Evolutionary conservation across 1,140 invertebrate genomes (phyloP).

Genomic region (Charaxes varanes): DNA sequence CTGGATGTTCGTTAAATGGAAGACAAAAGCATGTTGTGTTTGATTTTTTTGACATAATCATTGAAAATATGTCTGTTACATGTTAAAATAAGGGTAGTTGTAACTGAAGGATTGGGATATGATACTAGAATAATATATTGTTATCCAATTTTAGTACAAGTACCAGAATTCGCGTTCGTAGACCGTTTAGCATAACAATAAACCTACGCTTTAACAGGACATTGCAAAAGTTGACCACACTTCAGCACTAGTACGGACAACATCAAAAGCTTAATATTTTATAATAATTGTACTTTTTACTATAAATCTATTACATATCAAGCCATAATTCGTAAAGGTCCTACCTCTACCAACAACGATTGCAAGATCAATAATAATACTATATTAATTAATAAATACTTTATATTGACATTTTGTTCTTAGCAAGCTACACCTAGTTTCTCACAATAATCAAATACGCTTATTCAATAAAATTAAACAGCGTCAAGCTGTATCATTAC

Average conservation of each 20-base stretch:
- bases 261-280: slow-evolving; percentile 30
- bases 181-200: neutral
- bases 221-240: slow-evolving; percentile 5
- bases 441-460: slow-evolving; percentile 45
- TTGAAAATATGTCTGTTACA: too few relatives aligned
- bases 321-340: slow-evolving; percentile 17
- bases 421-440: slow-evolving; percentile 18
- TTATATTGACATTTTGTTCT: slow-evolving; percentile 43
- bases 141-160: too few relatives aligned
- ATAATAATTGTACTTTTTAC: slow-evolving; percentile 31
- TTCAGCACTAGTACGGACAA: slow-evolving; percentile 23
- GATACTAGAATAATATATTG: too few relatives aligned
- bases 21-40: too few relatives aligned
- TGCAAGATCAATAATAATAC: slow-evolving; percentile 34
- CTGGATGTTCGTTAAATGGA: too few relatives aligned
- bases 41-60: too few relatives aligned
- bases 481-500: slow-evolving; percentile 61
- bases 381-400: slow-evolving; percentile 26
- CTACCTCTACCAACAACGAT: slow-evolving; percentile 21
- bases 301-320: slow-evolving; percentile 10
- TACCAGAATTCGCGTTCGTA: too few relatives aligned
- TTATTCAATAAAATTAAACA: slow-evolving; percentile 53
- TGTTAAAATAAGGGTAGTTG: too few relatives aligned
- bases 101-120: too few relatives aligned
- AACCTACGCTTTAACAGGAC: slow-evolving; percentile 3